Base-by-base conservation (phyloP, 1,140 invertebrate species). In the Drosophila albomicans region DNA sequence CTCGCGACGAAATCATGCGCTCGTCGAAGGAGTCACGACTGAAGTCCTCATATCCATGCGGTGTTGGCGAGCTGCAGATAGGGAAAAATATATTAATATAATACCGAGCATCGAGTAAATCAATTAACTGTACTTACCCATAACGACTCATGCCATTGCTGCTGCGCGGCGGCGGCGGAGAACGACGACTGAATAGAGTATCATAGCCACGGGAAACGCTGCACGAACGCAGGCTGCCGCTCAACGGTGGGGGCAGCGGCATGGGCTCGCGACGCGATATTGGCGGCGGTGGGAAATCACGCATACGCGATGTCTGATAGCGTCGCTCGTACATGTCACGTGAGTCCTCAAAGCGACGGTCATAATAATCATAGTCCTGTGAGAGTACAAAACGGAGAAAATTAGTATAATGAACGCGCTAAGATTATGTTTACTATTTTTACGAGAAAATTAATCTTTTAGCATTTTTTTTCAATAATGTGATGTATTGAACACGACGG, bases 341-440 rank as follows among this genome's bases (percentile, higher is more conserved):
- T 1, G 95, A 94, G 73, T 96, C 96, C 78, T 97, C 96, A 84
- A 96, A 96, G 41, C 95, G 93, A 54, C 96, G 94, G 81, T 97
- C 96, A 93, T 97, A 97, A 93, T 97, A 97, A 92, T 97, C 96
- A 80, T 96, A 97, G 15, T 97, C 96, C 96, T 97, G 76, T 28
- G 62, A 35, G 48, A 13, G 10, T 38, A 49, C 38, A 67, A 57
- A 57, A n/a, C 41, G 0, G 1, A 13, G 6, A 28, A 6, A 6
- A 68, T 75, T 64, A 72, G 25, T 46, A 2, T 2, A 35, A 1
- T 43, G 41, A n/a, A 43, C n/a, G n/a, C 11, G n/a, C n/a, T 41
- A 41, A 10, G 8, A 41, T 41, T 41, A 2, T 41, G 10, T 11
- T 5, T 38, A 13, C 13, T n/a, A 66, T 32, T 32, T 32, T 6